Percentiles rank a stretch among this genome's conserved stretches.
phyloP scores from a whole-genome alignment of 2,888 invertebrate species.

The Ypsolopha scabrella region DNA sequence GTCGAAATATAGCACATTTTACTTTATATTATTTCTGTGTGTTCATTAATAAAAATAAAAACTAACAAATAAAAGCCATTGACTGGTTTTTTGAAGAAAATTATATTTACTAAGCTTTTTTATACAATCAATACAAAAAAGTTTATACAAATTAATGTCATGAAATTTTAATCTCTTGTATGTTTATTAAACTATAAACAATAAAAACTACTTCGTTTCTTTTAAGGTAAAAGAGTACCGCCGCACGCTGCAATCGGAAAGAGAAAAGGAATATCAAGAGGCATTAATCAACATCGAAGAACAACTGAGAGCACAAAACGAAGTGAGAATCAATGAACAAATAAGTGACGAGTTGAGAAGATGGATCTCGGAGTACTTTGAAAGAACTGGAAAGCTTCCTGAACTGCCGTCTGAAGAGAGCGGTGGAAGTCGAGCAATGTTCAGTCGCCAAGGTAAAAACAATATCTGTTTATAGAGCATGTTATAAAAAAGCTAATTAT shows the following conservation, averaged over 20 bases:
- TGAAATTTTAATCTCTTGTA: too few relatives aligned
- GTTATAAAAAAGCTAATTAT: conserved; percentile 22
- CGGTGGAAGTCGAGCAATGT: conserved; percentile 88
- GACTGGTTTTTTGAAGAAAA: too few relatives aligned
- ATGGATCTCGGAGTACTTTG: conserved; percentile 88
- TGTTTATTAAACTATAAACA: too few relatives aligned
- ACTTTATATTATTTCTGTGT: too few relatives aligned
- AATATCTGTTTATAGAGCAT: not conserved
- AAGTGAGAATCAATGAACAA: conserved; percentile 84
- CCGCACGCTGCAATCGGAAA: conserved; percentile 74
- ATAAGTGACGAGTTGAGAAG: conserved; percentile 88
- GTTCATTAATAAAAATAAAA: too few relatives aligned
- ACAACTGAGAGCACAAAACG: conserved; percentile 77
- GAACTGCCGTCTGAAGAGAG: conserved; percentile 93
- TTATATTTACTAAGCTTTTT: too few relatives aligned
- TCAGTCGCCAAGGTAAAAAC: conserved; percentile 77
- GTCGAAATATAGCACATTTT: too few relatives aligned
- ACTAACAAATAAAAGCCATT: too few relatives aligned
- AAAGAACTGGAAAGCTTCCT: conserved; percentile 87
- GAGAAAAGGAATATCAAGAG: conserved; percentile 77
- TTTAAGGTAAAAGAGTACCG: conserved; percentile 63
- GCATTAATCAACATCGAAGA: conserved; percentile 73
- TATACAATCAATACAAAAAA: too few relatives aligned
- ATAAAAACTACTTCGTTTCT: too few relatives aligned
- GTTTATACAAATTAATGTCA: too few relatives aligned